Evolutionary conservation across 2,888 invertebrate genomes (phyloP), one percentile per base, ranked within the genome.

Genomic region (Nasonia oneida): DNA sequence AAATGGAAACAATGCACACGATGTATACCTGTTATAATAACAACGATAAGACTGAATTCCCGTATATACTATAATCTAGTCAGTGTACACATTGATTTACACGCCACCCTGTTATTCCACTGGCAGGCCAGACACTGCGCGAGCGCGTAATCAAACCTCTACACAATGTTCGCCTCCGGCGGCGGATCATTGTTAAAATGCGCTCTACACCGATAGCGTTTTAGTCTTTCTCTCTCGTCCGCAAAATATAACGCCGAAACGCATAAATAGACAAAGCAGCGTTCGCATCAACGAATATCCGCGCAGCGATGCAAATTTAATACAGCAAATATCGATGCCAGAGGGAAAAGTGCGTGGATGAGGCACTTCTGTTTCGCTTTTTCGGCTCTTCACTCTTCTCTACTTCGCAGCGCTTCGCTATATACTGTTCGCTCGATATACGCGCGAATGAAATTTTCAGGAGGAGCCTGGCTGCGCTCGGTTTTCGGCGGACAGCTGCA

Each of bases 271-370:
- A 12, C n/a, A 23, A 12, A 2, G 33, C 8, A 61, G 57, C 14
- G 53, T 29, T 29, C 29, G 29, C 29, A 29, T 29, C 18, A 10
- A 18, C 37, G 86, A 84, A 88, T 89, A 90, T 18, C 87, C 83
- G 87, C 87, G 87, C 87, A 88, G 86, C 86, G 88, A 90, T 91
- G 90, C 90, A 91, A 92, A 91, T 92, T 91, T 90, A 89, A 90
- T 90, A 89, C 89, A 89, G 90, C 10, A 57, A 90, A 91, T 90
- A 90, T 89, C 90, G 89, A 90, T 90, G 90, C 75, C 61, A 61
- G 57, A 61, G 67, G 14, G 23, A 71, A 70, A 53, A 76, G 57
- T 53, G 57, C 53, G 42, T 73, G 18, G 18, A 1, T 29, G 67
- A 47, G 47, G 14, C 79, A 47, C 61, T 81, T 81, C 39, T 53